A percentile compares a stretch with the other conserved stretches of the same genome.
phyloP scores from a whole-genome alignment of 2,888 invertebrate species.

The Dasypolia templi region DNA sequence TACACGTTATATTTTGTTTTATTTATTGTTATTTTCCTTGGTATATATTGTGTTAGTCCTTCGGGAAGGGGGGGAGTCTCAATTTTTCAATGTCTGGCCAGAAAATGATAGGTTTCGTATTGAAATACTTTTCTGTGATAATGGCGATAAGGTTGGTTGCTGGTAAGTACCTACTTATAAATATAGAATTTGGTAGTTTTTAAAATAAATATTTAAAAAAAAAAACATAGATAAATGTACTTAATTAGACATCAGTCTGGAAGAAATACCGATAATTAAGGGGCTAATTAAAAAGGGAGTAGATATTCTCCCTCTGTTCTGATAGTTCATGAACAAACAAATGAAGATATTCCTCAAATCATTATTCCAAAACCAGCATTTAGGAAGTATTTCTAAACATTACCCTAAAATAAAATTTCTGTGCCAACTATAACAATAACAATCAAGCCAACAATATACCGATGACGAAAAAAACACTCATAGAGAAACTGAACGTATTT shows the following conservation, averaged over 20 bases:
- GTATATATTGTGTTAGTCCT: slow-evolving; percentile 44
- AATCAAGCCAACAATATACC: slow-evolving; percentile 67
- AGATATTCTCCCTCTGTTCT: not conserved
- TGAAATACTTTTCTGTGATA: slow-evolving; percentile 24
- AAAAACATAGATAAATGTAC: not conserved
- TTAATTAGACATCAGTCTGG: too few relatives aligned
- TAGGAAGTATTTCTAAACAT: not conserved
- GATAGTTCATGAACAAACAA: not conserved
- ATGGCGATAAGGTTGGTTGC: slow-evolving; percentile 8
- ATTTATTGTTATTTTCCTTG: slow-evolving; percentile 64
- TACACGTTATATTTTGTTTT: slow-evolving; percentile 70
- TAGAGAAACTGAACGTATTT: slow-evolving; percentile 84
- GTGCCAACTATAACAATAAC: slow-evolving; percentile 64
- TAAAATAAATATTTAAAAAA: too few relatives aligned
- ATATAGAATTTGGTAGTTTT: not conserved
- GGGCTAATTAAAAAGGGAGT: too few relatives aligned
- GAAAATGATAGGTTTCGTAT: slow-evolving; percentile 50
- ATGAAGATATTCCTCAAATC: not conserved
- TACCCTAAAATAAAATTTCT: slow-evolving; percentile 17
- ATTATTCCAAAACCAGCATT: not conserved
- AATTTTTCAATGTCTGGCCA: slow-evolving; percentile 63
- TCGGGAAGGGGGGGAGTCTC: slow-evolving; percentile 43
- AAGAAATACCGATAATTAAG: too few relatives aligned
- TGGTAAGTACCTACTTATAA: too few relatives aligned
- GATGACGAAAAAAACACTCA: slow-evolving; percentile 75